Percentiles rank a stretch among this genome's conserved stretches.
These are phyloP conservation scores for Calypte anna DNA, from an alignment of 2,113 vertebrate genomes.

Conservation along the genomic window DNA sequence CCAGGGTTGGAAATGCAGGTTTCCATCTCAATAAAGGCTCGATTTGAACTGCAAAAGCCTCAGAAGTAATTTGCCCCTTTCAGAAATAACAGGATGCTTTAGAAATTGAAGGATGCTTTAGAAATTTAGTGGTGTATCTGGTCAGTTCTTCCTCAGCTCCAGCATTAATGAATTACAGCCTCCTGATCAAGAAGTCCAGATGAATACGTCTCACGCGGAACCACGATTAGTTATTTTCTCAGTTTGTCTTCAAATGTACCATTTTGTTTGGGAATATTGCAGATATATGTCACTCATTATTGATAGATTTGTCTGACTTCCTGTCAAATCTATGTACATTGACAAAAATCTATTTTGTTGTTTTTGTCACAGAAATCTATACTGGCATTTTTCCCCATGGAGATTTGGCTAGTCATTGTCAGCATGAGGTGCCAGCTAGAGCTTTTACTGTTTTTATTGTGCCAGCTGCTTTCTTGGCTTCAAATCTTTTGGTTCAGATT, in stretches of 20 bases:
- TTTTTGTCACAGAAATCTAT: constrained; percentile 83
- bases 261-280: constrained; percentile 77
- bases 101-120: not conserved
- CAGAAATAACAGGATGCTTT: not conserved
- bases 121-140: not conserved
- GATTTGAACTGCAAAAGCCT: not conserved
- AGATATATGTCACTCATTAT: constrained; percentile 78
- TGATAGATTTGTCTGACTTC: constrained; percentile 82
- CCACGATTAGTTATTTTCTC: constrained; percentile 77
- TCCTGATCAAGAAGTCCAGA: constrained; percentile 64
- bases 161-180: constrained; percentile 52
- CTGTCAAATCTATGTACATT: constrained; percentile 84
- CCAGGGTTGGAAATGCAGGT: not conserved
- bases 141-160: constrained; percentile 1
- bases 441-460: constrained; percentile 83
- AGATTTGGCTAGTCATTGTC: constrained; percentile 83
- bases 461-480: constrained; percentile 86
- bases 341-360: constrained; percentile 86
- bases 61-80: not conserved
- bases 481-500: constrained; percentile 82
- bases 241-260: constrained; percentile 75
- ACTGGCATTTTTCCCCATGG: constrained; percentile 81
- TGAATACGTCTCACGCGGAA: constrained; percentile 49
- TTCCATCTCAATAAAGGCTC: not conserved
- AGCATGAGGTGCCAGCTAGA: constrained; percentile 81